Base-by-base conservation (phyloP, 2,113 vertebrate species). In the Cyanoliseus patagonus region DNA sequence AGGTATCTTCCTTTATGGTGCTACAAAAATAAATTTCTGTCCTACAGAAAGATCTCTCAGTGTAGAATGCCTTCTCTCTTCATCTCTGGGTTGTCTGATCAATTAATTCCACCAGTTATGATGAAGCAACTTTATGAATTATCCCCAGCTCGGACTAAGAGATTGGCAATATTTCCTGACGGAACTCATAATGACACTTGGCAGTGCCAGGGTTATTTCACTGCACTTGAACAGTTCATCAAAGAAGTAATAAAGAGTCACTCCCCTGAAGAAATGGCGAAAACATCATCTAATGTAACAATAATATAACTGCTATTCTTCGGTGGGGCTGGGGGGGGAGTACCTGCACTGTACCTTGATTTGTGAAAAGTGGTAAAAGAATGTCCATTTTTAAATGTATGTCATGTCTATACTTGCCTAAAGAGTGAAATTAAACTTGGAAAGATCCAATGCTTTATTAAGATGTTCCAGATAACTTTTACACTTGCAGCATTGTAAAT, bases 71-170 rank as follows among this genome's bases (percentile, higher is more conserved):
- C 99, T 96, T 99, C 99, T 6, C 98, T 99, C 68, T 99, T 99
- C 93, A 98, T 99, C 97, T 99, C 99, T 33, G 99, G 99, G 86
- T 98, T 99, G 83, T 99, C 99, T 22, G 99, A 99, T 98, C 99
- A 99, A 95, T 98, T 99, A 95, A 99, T 99, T 94, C 99, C 99
- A 4, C 99, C 99, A 12, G 98, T 99, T 57, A 99, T 99, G 99
- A 99, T 99, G 99, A 99, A 99, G 86, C 99, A 99, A 95, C 99
- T 99, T 41, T 99, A 99, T 25, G 99, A 99, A 96, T 97, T 99
- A 84, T 99, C 99, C 35, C 99, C 99, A 5, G 98, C 99, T 55
- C 99, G 99, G 99, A 99, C 99, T 99, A 99, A 99, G 96, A 98
- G 99, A 94, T 93, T 99, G 90, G 99, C 98, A 9, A 99, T 99